phyloP scores from a whole-genome alignment of 2,888 invertebrate genomes.

The Lutraria lutraria region DNA sequence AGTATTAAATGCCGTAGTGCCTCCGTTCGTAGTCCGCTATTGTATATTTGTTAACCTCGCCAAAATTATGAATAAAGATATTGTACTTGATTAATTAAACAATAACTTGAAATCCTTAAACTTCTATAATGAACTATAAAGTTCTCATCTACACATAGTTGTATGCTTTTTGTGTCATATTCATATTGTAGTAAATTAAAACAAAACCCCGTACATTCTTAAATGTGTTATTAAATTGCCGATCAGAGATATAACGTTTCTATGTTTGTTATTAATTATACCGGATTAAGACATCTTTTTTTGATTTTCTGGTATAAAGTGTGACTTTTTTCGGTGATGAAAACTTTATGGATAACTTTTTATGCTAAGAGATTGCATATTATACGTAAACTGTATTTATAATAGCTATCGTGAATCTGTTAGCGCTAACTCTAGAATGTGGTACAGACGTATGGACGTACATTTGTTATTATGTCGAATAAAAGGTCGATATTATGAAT shows the following conservation, averaged over 20 bases:
- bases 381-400: no score
- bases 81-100: not conserved
- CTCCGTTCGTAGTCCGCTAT: not conserved
- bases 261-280: not conserved
- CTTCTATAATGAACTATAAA: not conserved
- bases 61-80: not conserved
- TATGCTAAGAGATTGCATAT: no score
- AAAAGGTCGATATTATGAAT: no score
- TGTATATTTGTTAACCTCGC: not conserved
- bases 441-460: no score
- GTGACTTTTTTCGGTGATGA: no score
- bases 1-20: not conserved
- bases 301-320: not conserved
- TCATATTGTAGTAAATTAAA: not conserved
- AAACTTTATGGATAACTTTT: no score
- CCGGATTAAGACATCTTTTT: not conserved
- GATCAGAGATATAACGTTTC: not conserved
- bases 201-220: not conserved
- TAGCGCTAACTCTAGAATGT: no score
- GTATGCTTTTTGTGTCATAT: not conserved
- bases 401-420: no score
- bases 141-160: not conserved
- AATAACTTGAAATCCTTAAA: not conserved
- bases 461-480: no score
- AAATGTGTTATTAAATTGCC: not conserved